Conservation (phyloP, 2,888 invertebrate genomes). For the Dasypolia templi region DNA sequence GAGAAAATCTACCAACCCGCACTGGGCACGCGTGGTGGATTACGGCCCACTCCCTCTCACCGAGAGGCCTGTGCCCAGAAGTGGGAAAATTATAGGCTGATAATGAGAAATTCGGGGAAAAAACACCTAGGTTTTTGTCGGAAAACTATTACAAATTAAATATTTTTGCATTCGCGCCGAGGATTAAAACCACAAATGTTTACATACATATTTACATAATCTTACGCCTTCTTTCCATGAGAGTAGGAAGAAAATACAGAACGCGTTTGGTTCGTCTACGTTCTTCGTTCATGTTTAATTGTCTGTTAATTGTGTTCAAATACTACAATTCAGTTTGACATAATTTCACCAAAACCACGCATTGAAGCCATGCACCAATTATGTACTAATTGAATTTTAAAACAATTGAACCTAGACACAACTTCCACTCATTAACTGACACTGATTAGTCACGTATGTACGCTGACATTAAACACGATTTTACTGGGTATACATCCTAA, state of each 20-base stretch:
- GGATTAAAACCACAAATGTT: neutral
- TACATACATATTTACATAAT: too few relatives aligned
- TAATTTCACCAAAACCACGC: neutral
- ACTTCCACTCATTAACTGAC: neutral
- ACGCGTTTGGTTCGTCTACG: neutral
- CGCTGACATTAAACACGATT: neutral
- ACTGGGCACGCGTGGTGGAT: too few relatives aligned
- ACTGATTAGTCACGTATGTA: neutral
- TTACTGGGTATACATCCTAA: neutral
- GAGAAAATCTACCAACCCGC: too few relatives aligned
- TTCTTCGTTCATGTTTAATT: too few relatives aligned
- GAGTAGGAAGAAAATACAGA: neutral
- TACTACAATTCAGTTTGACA: neutral
- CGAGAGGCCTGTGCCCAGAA: too few relatives aligned
- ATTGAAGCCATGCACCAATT: neutral
- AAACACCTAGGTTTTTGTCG: neutral
- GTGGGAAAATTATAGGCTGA: too few relatives aligned
- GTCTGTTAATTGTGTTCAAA: neutral
- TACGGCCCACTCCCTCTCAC: too few relatives aligned
- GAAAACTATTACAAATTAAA: neutral
- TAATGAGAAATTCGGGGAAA: too few relatives aligned
- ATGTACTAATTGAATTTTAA: neutral
- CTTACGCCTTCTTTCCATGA: neutral
- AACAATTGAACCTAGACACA: neutral
- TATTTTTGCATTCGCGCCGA: neutral